Evolutionary conservation across 1,140 invertebrate genomes (phyloP).

Genomic region (Diabrotica virgifera): DNA sequence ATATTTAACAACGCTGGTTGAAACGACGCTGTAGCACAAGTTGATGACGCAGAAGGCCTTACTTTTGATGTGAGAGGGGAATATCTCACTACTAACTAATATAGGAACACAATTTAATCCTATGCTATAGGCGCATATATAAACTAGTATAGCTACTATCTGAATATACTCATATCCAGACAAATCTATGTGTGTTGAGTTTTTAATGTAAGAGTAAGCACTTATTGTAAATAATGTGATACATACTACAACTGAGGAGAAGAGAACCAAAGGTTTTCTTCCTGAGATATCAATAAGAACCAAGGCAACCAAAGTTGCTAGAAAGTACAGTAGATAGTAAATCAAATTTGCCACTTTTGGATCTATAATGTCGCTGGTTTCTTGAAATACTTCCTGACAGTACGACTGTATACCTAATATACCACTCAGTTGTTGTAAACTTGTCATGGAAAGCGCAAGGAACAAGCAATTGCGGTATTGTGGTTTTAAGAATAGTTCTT

Average conservation of each 20-base stretch:
- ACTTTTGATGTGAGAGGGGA: slow-evolving; percentile 66
- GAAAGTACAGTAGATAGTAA: background rate
- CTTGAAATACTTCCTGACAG: background rate
- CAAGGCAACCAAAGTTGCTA: background rate
- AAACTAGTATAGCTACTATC: background rate
- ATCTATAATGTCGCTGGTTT: background rate
- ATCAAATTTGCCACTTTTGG: slow-evolving; percentile 2
- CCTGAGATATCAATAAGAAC: slow-evolving; percentile 3
- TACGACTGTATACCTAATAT: slow-evolving; percentile 7
- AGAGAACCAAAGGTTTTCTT: slow-evolving; percentile 6
- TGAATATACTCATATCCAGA: background rate
- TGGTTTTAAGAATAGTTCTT: background rate
- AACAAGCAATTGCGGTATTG: slow-evolving; percentile 4
- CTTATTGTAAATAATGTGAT: background rate
- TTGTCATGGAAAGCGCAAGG: background rate
- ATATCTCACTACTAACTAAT: slow-evolving; percentile 70
- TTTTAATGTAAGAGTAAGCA: background rate
- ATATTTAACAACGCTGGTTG: slow-evolving; percentile 69
- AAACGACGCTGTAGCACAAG: slow-evolving; percentile 64
- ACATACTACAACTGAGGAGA: background rate
- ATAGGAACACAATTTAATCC: slow-evolving; percentile 69
- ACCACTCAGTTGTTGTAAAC: background rate
- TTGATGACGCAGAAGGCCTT: slow-evolving; percentile 68
- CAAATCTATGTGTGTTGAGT: background rate
- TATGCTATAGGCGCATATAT: slow-evolving; percentile 54